A percentile compares a stretch with the other conserved stretches of the same genome.
phyloP scores from a whole-genome alignment of 2,797 vertebrate genomes.

The Otolemur crassicaudatus region DNA sequence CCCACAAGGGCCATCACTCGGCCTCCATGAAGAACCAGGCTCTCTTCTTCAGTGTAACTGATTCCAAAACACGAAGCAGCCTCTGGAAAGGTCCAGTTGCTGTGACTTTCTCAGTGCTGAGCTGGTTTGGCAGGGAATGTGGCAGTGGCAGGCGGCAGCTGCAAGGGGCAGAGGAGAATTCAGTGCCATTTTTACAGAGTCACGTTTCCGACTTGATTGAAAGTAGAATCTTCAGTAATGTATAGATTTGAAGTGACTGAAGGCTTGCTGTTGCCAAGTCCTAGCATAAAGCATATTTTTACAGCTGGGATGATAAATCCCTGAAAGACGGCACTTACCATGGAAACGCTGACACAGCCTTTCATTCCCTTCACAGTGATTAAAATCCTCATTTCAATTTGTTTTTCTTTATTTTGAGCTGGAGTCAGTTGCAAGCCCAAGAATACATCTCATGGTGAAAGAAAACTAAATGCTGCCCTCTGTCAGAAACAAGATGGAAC shows the following conservation, averaged over 20 bases:
- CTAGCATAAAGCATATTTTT: constrained; percentile 56
- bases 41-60: fast-evolving
- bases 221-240: constrained; percentile 44
- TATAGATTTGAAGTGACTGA: constrained; percentile 38
- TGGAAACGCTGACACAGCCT: constrained; percentile 69
- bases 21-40: not conserved
- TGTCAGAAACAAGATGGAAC: constrained; percentile 80
- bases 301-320: constrained; percentile 50
- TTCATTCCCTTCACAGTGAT: constrained; percentile 51
- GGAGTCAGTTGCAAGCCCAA: not conserved
- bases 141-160: not conserved
- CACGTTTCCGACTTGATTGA: not conserved
- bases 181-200: not conserved
- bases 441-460: not conserved
- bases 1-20: too few relatives aligned
- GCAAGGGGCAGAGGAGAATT: not conserved
- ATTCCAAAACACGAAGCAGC: not conserved
- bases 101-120: fast-evolving
- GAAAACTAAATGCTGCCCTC: constrained; percentile 88
- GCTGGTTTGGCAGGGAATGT: not conserved
- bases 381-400: constrained; percentile 66
- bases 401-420: constrained; percentile 72
- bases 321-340: not conserved
- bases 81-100: not conserved
- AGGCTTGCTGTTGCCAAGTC: not conserved